A percentile compares a stretch with the other conserved stretches of the same genome.
These are phyloP conservation scores for Phoxinus phoxinus DNA, from an alignment of 2,113 vertebrate genomes.

Conservation along the genomic window DNA sequence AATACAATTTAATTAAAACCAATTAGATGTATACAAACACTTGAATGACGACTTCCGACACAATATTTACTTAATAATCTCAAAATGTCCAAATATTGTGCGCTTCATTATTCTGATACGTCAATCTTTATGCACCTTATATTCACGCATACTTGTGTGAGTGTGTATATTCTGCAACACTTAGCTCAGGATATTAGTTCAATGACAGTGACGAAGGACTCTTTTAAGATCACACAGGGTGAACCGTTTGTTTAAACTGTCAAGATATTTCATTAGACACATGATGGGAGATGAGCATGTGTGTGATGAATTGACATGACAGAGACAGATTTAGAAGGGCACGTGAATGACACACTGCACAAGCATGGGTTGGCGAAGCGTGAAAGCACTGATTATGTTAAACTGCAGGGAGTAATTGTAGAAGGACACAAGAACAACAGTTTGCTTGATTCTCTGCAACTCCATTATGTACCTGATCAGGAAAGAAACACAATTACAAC, in stretches of 20 bases:
- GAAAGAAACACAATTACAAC: background rate
- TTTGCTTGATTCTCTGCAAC: background rate
- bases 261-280: conserved; percentile 71
- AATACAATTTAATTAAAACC: background rate
- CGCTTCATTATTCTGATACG: background rate
- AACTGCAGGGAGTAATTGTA: conserved; percentile 6
- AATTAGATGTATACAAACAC: background rate
- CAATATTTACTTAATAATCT: background rate
- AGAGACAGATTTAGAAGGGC: conserved; percentile 69
- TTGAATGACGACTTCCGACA: background rate
- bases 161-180: background rate
- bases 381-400: conserved; percentile 25
- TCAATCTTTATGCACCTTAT: background rate
- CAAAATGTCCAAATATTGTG: background rate
- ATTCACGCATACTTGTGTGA: background rate
- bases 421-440: conserved; percentile 32
- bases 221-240: conserved; percentile 37
- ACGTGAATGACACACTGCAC: conserved; percentile 50
- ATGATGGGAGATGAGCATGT: conserved; percentile 54
- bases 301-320: conserved; percentile 60
- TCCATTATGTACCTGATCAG: background rate
- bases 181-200: conserved; percentile 47
- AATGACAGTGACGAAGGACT: conserved; percentile 65
- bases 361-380: conserved; percentile 20
- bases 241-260: conserved; percentile 65